Percentiles rank a stretch among this genome's conserved stretches.
phyloP scores from a whole-genome alignment of 2,888 invertebrate genomes.

The Subacronicta megacephala region DNA sequence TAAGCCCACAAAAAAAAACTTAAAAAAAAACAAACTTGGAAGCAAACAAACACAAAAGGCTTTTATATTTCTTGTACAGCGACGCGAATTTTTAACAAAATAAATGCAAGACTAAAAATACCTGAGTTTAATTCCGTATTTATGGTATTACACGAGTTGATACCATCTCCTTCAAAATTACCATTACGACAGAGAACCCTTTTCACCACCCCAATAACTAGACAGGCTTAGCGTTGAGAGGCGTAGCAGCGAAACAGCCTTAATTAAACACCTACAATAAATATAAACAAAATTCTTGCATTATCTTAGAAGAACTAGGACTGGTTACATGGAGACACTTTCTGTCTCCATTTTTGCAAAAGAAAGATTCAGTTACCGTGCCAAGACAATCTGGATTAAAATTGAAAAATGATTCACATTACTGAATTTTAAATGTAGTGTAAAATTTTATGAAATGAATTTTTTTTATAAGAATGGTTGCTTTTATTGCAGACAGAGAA shows the following conservation, averaged over 20 bases:
- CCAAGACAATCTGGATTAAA: too few species aligned
- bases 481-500: too few species aligned
- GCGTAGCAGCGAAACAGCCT: constrained; percentile 30
- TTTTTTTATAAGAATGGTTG: too few species aligned
- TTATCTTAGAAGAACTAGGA: constrained; percentile 36
- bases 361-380: too few species aligned
- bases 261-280: constrained; percentile 59
- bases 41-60: too few species aligned
- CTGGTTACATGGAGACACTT: background rate
- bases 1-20: too few species aligned
- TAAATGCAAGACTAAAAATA: constrained; percentile 17
- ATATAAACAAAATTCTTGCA: constrained; percentile 56
- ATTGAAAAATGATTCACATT: too few species aligned
- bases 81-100: constrained; percentile 6
- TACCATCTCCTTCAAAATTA: constrained; percentile 51
- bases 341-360: background rate
- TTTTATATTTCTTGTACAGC: too few species aligned
- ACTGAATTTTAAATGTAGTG: too few species aligned
- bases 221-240: constrained; percentile 41
- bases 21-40: too few species aligned
- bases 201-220: constrained; percentile 39
- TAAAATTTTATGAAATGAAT: too few species aligned
- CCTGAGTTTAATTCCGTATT: constrained; percentile 24
- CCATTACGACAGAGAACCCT: constrained; percentile 42
- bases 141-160: constrained; percentile 30